Base-by-base conservation (phyloP, 64 coral and sea anemone species). In the Hydrozoanthus tunicans region DNA sequence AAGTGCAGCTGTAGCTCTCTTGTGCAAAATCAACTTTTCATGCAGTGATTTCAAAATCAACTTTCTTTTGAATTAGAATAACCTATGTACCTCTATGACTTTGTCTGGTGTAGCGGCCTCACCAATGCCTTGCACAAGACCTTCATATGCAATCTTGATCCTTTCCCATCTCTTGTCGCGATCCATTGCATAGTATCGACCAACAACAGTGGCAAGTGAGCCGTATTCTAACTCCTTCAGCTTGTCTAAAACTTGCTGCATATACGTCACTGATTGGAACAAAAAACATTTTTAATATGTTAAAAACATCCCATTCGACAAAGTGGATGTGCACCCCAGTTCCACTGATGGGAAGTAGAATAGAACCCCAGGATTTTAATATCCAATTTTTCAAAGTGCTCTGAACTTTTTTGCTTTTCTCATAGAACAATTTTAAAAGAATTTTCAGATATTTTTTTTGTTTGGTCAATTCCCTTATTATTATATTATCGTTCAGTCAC, bases 181-280 rank as follows among this genome's bases (percentile, higher is more conserved):
- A 74, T 99, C 97, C 97, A 99, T 99, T 0, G 97, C 97, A 92
- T 99, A 99, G 77, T 99, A 99, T 7, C 97, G 92, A 3, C 97
- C 97, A 58, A 94, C 77, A 17, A 99, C 86, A 20, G 94, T 93
- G 5, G 97, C 97, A 26, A 99, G 74, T 25, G 97, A 99, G n/a
- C 97, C 97, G 86, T 99, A 99, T 51, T 92, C 90, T 17, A 99
- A 74, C 74, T 99, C 94, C 56, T 92, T 96, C 56, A 99, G 77
- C 20, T 99, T 99, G 73, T 99, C 90, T 4, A 99, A 80, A 13
- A 99, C 92, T 86, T 94, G 97, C n/a, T 99, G 82, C 24, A 99
- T 89, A 92, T 99, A 99, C 15, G 64, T 92, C 4, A 99, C 97
- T 99, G 63, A 51, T 1, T n/a, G 56, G 13, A 81, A 7, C 5